Base-by-base conservation (phyloP, 1,140 invertebrate species). In the Drosophila aff. region DNA sequence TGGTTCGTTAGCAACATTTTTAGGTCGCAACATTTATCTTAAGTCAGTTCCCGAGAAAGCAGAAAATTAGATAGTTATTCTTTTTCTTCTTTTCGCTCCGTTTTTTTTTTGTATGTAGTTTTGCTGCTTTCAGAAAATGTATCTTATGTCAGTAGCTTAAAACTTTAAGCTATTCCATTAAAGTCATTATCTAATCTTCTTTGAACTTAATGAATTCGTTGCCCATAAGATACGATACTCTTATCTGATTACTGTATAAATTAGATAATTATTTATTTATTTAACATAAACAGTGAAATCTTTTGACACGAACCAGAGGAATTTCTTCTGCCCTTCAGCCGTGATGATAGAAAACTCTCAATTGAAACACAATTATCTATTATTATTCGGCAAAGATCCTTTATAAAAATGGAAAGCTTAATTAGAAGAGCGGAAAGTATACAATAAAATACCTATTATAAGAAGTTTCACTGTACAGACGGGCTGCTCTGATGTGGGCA, bases 381-480 rank as follows among this genome's bases (percentile, higher is more conserved):
- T 6, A 31, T 31, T 6, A 6, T 28, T n/a, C 11, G 1, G 16
- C 8, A 53, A 15, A 18, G 0, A 10, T n/a, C 8, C 0, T 33
- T 50, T 50, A 26, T n/a, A n/a, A n/a, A n/a, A 1, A 21, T 16
- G 3, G 16, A n/a, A 5, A n/a, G 15, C 28, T 11, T 5, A n/a
- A 47, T 6, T 47, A 16, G 5, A 26, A 41, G 7, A 10, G 8
- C 4, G 9, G 15, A 21, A 21, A 28, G 6, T 4, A 28, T 6
- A 28, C 6, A 28, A 28, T 28, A 28, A 28, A 16, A 21, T 21
- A 2, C 1, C 2, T 4, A 0, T 49, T 40, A 10, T 8, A n/a
- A 13, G 18, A 61, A n/a, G 21, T 4, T 13, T 10, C 9, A 69
- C 66, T 52, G 66, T 66, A 18, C 13, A 21, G 18, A 21, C 4